Evolutionary conservation across 1,140 invertebrate species (phyloP).

Genomic region (Whitmania pigra): DNA sequence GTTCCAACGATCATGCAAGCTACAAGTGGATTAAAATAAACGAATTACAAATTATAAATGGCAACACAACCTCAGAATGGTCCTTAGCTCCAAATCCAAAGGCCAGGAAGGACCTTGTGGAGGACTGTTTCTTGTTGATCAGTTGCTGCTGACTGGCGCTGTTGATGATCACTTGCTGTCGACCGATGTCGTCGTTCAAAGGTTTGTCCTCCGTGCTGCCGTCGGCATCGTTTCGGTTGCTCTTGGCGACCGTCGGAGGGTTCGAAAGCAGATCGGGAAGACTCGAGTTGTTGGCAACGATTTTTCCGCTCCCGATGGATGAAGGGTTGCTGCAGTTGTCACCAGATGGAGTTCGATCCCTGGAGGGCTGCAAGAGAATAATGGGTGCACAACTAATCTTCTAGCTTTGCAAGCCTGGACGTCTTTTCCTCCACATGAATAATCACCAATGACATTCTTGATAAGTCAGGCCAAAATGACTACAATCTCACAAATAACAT

Average conservation of each 20-base stretch:
- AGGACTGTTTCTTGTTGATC: conserved; percentile 2
- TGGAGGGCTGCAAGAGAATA: background rate
- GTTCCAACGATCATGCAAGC: no score
- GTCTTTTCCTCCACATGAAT: no score
- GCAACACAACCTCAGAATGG: background rate
- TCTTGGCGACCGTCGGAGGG: background rate
- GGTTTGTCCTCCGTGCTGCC: background rate
- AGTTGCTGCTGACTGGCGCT: background rate
- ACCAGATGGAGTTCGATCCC: background rate
- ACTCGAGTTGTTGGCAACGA: background rate
- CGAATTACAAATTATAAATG: no score
- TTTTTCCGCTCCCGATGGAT: background rate
- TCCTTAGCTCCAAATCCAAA: conserved; percentile 8
- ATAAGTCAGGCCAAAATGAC: no score
- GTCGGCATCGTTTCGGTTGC: background rate
- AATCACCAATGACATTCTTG: no score
- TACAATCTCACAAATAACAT: no score
- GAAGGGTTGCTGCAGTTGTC: background rate
- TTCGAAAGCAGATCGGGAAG: conserved; percentile 3
- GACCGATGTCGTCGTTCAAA: background rate
- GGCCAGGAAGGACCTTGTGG: background rate
- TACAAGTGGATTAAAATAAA: background rate
- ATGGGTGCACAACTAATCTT: no score
- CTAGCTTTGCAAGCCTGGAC: no score
- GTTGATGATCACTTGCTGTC: no score